phyloP scores from a whole-genome alignment of 2,797 vertebrate genomes.

The Sphenopsis melanotis region DNA sequence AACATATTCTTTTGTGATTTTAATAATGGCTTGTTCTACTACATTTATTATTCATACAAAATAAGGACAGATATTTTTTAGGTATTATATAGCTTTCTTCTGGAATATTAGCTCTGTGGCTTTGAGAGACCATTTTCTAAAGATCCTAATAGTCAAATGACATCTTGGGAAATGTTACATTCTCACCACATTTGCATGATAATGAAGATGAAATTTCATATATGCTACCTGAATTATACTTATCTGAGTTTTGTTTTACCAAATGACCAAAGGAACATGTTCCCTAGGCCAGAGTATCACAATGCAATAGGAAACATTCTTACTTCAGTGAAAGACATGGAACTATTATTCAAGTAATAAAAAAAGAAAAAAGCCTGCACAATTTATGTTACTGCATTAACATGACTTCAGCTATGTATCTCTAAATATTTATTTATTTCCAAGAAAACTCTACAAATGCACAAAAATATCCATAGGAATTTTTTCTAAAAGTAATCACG shows the following conservation, averaged over 20 bases:
- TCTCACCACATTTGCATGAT: conserved; percentile 59
- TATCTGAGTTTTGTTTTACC: conserved; percentile 64
- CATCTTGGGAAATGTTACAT: conserved; percentile 66
- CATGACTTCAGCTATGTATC: background rate
- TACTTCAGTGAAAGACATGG: conserved; percentile 18
- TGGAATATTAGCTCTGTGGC: conserved; percentile 62
- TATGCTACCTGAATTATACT: conserved; percentile 45
- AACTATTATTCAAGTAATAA: background rate
- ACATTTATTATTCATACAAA: conserved; percentile 60
- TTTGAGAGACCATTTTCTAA: conserved; percentile 69
- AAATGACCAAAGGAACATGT: conserved; percentile 54
- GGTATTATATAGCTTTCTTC: conserved; percentile 64
- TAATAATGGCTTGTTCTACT: conserved; percentile 56
- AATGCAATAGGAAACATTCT: conserved; percentile 26
- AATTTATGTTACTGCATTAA: background rate
- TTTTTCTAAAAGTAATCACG: background rate
- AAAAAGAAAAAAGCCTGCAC: background rate
- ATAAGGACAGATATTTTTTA: conserved; percentile 62
- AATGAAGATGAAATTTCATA: conserved; percentile 65
- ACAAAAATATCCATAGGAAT: background rate
- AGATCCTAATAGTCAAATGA: conserved; percentile 67
- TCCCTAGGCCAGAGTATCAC: conserved; percentile 6
- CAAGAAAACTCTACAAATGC: conserved; percentile 6
- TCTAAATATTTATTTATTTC: conserved; percentile 19
- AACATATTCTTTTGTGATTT: conserved; percentile 49